Base-by-base conservation (phyloP, 2,113 vertebrate genomes). In the Okapia johnstoni region DNA sequence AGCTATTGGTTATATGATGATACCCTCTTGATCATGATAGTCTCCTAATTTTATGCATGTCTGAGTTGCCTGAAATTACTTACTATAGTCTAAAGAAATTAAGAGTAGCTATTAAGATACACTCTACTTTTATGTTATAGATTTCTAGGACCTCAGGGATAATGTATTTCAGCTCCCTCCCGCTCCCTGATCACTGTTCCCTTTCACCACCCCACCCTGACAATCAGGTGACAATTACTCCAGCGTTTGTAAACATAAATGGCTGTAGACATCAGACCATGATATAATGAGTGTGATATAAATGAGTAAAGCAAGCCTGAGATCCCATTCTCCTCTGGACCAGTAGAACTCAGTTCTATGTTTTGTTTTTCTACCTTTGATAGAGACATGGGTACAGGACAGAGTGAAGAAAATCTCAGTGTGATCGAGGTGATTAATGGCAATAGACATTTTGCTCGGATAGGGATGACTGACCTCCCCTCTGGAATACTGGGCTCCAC, bases 1-100 rank as follows among this genome's bases (percentile, higher is more conserved):
- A 83, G 60, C 33, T 43, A 6, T 58, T 84, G 7, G 46, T 87
- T 76, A 36, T 58, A n/a, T 83, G 66, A 28, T 46, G 17, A 55
- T 85, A 28, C 11, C 10, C 6, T 92, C 76, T 81, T 46, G 40
- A 93, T 86, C 14, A 52, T 54, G 40, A 77, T 36, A 63, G n/a
- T 52, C 23, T 66, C 48, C 33, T 91, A 25, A 73, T 86, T 92
- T 83, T 79, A 85, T 80, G 33, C 28, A 85, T 88, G 52, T 6
- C 30, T 96, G 70, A 33, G 3, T n/a, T 85, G 52, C 36, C 88
- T 85, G 40, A 92, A 93, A 81, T 55, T 50, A 94, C 63, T 90
- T 52, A 61, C 36, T n/a, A 1, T 19, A 55, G 52, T 63, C 43
- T 52, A n/a, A 85, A 83, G 52, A 92, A 84, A 87, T 85, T 83